These are phyloP conservation scores for Forbesichthys papilliferus DNA, from an alignment of 2,113 vertebrate species.

Conservation along the genomic window DNA sequence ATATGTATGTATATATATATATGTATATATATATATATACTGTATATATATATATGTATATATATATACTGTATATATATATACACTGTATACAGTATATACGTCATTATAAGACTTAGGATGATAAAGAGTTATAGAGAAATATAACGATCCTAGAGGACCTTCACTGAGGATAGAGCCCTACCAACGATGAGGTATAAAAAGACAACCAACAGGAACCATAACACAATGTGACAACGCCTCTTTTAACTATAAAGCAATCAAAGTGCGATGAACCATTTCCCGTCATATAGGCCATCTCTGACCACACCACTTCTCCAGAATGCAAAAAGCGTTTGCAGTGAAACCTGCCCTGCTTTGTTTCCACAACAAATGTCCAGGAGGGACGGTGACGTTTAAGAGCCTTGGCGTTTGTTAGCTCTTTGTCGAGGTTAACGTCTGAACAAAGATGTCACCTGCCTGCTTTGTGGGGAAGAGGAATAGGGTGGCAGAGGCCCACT, in stretches of 20 bases:
- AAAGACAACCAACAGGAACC: conserved; percentile 42
- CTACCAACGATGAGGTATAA: conserved; percentile 68
- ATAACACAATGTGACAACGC: conserved; percentile 25
- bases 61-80: conserved; percentile 55
- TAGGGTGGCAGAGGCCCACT: neutral
- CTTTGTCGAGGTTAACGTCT: conserved; percentile 8
- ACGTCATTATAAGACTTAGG: conserved; percentile 62
- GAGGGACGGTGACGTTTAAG: no score
- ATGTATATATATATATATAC: no score
- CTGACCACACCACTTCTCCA: conserved; percentile 1
- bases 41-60: conserved; percentile 62
- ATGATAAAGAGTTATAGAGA: conserved; percentile 68
- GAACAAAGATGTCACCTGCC: conserved; percentile 12
- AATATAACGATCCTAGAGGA: conserved; percentile 52
- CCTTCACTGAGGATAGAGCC: conserved; percentile 53
- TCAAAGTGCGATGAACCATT: conserved; percentile 10
- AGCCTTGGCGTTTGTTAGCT: no score
- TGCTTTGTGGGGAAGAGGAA: neutral
- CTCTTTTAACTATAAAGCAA: conserved; percentile 12
- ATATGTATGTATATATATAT: no score
- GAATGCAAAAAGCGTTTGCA: no score
- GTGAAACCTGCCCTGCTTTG: neutral
- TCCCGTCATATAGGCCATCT: neutral
- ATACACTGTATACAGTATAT: conserved; percentile 37
- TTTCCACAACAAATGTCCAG: neutral